Evolutionary conservation across 2,888 invertebrate species (phyloP).

Genomic region (Phengaris alcon): DNA sequence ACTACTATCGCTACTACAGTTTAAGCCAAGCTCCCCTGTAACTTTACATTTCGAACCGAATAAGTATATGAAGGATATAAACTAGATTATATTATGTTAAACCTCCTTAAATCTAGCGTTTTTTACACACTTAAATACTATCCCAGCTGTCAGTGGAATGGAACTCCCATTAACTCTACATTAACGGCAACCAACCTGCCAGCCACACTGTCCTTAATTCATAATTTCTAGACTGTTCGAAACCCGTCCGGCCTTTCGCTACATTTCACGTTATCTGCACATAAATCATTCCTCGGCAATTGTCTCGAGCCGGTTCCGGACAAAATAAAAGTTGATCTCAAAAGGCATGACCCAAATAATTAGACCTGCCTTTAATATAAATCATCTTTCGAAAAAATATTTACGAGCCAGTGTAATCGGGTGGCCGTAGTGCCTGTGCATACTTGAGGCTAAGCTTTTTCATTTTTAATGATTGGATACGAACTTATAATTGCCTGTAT

Average conservation of each 20-base stretch:
- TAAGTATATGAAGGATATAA: no score
- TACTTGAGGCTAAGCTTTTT: constrained; percentile 37
- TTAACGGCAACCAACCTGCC: neutral
- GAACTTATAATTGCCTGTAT: neutral
- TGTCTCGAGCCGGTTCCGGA: constrained; percentile 38
- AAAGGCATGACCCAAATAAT: constrained; percentile 68
- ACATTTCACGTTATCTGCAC: constrained; percentile 26
- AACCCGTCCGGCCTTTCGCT: constrained; percentile 28
- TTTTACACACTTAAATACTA: no score
- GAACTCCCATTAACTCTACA: neutral
- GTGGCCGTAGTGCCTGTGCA: constrained; percentile 50
- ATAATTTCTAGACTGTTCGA: constrained; percentile 1
- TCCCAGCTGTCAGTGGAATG: no score
- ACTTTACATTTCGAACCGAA: no score
- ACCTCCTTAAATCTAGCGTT: no score
- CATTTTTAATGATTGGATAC: neutral
- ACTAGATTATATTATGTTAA: no score
- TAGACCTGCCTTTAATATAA: constrained; percentile 64
- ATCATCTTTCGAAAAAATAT: constrained; percentile 66
- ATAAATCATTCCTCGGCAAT: constrained; percentile 29
- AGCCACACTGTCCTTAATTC: neutral
- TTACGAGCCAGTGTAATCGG: constrained; percentile 62
- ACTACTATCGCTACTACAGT: no score
- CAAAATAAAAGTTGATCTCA: constrained; percentile 57
- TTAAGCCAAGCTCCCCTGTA: no score